Percentiles rank a stretch among this genome's conserved stretches.
Conservation (phyloP, 2,888 invertebrate genomes). For the Rhyacophila evoluta region DNA sequence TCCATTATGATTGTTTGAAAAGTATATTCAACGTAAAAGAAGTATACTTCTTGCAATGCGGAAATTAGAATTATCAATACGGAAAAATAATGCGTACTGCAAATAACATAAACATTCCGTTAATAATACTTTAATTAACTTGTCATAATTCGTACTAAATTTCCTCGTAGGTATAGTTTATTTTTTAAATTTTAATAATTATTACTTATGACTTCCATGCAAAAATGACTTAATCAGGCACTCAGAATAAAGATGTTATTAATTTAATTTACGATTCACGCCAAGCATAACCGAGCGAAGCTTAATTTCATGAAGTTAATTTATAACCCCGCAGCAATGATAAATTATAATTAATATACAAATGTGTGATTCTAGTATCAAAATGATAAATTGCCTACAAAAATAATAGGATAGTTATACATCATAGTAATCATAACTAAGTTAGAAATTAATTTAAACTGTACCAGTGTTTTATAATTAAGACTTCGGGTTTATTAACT, state of each 20-base stretch:
- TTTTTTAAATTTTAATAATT: no score
- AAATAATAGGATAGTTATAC: constrained; percentile 10
- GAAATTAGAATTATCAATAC: no score
- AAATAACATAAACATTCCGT: no score
- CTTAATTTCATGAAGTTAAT: neutral
- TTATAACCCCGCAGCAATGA: neutral
- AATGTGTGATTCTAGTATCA: neutral
- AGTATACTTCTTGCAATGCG: no score
- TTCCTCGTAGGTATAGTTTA: no score
- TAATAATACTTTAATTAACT: no score
- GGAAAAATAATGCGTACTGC: no score
- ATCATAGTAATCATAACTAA: constrained; percentile 14
- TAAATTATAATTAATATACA: neutral
- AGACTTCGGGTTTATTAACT: constrained; percentile 22
- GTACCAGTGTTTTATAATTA: constrained; percentile 24
- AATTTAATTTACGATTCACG: neutral
- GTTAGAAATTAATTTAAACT: constrained; percentile 3
- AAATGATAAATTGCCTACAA: constrained; percentile 12
- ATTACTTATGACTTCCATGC: no score
- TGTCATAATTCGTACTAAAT: no score
- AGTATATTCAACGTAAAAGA: no score
- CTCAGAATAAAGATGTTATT: neutral
- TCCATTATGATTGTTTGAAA: no score
- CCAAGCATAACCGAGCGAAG: neutral
- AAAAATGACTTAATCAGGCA: neutral